Conservation (phyloP, 2,113 vertebrate genomes). For the Australoheros scitulus region DNA sequence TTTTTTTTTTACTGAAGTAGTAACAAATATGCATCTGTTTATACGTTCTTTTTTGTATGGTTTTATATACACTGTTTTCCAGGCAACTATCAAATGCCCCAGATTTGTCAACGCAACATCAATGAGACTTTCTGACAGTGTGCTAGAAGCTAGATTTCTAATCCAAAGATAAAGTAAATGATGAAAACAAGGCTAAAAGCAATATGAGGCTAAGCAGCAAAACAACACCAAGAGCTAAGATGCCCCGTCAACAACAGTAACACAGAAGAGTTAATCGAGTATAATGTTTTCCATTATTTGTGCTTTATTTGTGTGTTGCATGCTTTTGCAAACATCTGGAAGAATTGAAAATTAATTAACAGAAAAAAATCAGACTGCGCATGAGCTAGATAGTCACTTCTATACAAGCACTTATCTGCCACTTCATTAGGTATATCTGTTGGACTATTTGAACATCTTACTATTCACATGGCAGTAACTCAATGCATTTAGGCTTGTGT, state of each 20-base stretch:
- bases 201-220: not conserved
- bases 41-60: not conserved
- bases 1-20: not conserved
- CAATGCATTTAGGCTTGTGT: too few species aligned
- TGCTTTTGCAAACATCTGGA: too few species aligned
- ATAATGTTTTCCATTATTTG: not conserved
- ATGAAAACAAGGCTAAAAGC: not conserved
- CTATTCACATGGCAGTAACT: too few species aligned
- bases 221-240: not conserved
- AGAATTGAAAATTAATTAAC: too few species aligned
- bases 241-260: fast-evolving
- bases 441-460: too few species aligned
- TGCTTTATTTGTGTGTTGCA: too few species aligned
- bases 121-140: not conserved
- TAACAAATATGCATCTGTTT: not conserved
- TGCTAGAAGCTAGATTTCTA: not conserved
- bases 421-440: too few species aligned
- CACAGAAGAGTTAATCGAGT: not conserved
- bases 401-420: too few species aligned
- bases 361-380: too few species aligned
- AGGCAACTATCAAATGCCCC: not conserved
- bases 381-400: too few species aligned
- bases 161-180: not conserved
- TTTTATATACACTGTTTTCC: not conserved
- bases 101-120: not conserved